Conservation (phyloP, 2,888 invertebrate species). For the Patella ulyssiponensis region DNA sequence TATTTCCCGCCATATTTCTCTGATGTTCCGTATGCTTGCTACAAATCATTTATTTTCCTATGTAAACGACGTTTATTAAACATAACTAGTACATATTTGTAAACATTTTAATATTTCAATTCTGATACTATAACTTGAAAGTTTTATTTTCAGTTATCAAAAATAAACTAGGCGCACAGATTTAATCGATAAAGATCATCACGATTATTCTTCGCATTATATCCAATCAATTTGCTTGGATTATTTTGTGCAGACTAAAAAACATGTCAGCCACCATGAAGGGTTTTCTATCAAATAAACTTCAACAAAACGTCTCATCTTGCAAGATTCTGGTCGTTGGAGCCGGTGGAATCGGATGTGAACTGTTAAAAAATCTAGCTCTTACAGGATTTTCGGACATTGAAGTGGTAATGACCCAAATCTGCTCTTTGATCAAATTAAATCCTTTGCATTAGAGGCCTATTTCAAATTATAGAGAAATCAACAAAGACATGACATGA, state of each 20-base stretch:
- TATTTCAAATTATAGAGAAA: no score
- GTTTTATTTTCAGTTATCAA: no score
- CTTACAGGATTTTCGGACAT: constrained; percentile 93
- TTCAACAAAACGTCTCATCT: constrained; percentile 56
- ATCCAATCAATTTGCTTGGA: background rate
- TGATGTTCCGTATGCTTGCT: no score
- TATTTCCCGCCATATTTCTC: background rate
- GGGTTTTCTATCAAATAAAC: constrained; percentile 56
- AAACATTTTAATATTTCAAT: no score
- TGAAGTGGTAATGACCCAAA: constrained; percentile 86
- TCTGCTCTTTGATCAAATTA: no score
- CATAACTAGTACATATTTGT: no score
- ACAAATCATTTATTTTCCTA: no score
- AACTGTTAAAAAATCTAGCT: constrained; percentile 96
- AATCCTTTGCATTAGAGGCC: no score
- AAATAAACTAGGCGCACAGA: no score
- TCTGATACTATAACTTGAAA: no score
- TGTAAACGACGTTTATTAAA: no score
- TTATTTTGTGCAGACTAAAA: background rate
- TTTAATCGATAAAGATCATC: background rate
- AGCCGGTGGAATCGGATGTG: constrained; percentile 99
- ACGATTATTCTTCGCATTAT: background rate
- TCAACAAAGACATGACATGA: no score
- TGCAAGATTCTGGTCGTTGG: constrained; percentile 77
- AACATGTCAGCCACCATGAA: constrained; percentile 68